A percentile compares a stretch with the other conserved stretches of the same genome.
phyloP scores from a whole-genome alignment of 2,113 vertebrate species.

The mouse (Mus musculus) region DNA sequence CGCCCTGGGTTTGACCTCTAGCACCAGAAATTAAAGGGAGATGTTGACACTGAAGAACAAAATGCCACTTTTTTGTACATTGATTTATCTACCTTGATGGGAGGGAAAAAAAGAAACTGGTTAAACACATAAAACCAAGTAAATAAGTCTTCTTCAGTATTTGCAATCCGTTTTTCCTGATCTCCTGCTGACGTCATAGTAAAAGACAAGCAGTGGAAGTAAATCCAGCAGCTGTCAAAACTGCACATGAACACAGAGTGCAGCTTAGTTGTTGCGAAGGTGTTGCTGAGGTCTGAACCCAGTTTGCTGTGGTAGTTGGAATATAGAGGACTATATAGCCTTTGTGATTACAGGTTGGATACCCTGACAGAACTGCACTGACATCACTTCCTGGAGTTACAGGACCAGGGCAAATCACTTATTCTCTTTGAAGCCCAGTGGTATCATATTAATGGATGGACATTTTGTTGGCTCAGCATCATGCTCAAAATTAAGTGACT shows the following conservation, averaged over 20 bases:
- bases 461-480: background rate
- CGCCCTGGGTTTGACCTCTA: background rate
- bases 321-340: fast-evolving
- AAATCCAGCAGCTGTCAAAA: background rate
- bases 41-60: background rate
- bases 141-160: background rate
- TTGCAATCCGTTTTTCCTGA: background rate
- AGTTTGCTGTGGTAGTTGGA: background rate
- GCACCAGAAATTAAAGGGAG: background rate
- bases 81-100: background rate
- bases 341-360: background rate
- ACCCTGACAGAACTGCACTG: background rate
- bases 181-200: background rate
- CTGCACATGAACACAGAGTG: background rate
- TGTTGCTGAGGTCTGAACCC: background rate
- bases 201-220: background rate
- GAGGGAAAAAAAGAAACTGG: background rate
- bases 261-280: fast-evolving
- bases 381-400: background rate
- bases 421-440: background rate
- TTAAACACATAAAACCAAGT: background rate
- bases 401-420: background rate
- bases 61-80: background rate
- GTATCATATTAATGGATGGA: background rate
- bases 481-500: background rate